phyloP scores from a whole-genome alignment of 2,888 invertebrate genomes.

The Aethes cnicana region DNA sequence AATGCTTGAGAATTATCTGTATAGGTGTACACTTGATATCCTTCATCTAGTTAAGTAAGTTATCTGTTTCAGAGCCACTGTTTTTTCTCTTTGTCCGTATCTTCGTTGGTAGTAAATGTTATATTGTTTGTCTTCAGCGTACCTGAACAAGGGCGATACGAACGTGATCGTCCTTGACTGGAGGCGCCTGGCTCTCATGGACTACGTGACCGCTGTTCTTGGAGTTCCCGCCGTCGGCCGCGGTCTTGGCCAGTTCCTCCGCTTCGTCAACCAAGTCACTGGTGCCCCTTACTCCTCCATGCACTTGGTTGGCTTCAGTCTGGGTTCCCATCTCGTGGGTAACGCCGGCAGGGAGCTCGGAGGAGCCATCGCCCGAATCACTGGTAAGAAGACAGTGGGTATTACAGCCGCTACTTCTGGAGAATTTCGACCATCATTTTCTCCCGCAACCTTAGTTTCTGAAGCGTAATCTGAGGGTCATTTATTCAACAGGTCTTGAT shows the following conservation, averaged over 20 bases:
- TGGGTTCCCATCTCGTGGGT: conserved; percentile 74
- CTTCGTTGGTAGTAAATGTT: no score
- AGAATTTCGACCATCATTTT: no score
- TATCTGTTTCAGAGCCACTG: no score
- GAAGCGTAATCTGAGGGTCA: no score
- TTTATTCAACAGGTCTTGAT: no score
- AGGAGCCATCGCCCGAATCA: conserved; percentile 61
- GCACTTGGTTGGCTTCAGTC: conserved; percentile 74
- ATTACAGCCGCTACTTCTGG: no score
- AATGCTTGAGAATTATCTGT: no score
- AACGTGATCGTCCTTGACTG: conserved; percentile 71
- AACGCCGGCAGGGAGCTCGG: conserved; percentile 61
- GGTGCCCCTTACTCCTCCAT: conserved; percentile 52
- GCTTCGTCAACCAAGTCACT: conserved; percentile 51
- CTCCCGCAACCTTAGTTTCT: no score
- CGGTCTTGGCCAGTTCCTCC: conserved; percentile 65
- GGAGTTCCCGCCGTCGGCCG: conserved; percentile 64
- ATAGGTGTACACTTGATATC: no score
- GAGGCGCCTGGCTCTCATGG: conserved; percentile 53
- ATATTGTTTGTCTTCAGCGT: conserved; percentile 43
- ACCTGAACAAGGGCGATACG: conserved; percentile 49
- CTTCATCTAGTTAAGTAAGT: no score
- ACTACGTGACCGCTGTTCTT: conserved; percentile 54
- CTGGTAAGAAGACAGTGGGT: no score
- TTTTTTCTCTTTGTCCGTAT: no score